These are phyloP conservation scores for Lontra canadensis DNA, from an alignment of 2,113 vertebrate species.

Conservation along the genomic window DNA sequence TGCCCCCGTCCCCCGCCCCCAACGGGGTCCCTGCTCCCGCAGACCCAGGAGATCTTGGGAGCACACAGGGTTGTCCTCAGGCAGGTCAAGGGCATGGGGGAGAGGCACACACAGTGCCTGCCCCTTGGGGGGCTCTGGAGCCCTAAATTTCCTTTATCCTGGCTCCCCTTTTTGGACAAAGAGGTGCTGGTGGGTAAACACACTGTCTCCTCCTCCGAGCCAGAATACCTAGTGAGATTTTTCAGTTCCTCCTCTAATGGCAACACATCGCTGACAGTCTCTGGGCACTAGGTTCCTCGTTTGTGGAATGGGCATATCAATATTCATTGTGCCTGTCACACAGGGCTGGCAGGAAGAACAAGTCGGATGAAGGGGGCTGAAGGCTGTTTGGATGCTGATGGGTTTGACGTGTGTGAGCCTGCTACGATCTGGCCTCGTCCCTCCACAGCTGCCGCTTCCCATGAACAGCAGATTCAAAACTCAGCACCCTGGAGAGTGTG, in stretches of 20 bases:
- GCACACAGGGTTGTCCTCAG: background rate
- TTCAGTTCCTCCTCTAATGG: background rate
- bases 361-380: background rate
- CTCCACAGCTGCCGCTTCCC: background rate
- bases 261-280: background rate
- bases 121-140: background rate
- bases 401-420: background rate
- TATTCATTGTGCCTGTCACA: background rate
- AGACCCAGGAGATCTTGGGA: background rate
- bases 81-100: background rate
- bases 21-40: accelerated
- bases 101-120: background rate
- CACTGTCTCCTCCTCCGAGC: background rate
- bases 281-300: background rate
- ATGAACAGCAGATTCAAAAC: background rate
- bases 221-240: background rate
- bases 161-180: background rate
- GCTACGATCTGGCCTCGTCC: background rate
- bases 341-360: background rate
- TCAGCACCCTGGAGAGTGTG: background rate
- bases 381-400: accelerated
- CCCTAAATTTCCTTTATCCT: background rate
- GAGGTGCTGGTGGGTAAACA: background rate
- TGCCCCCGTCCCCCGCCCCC: background rate
- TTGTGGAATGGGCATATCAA: background rate